phyloP scores from a whole-genome alignment of 2,113 vertebrate genomes.

The Etia nguti region DNA sequence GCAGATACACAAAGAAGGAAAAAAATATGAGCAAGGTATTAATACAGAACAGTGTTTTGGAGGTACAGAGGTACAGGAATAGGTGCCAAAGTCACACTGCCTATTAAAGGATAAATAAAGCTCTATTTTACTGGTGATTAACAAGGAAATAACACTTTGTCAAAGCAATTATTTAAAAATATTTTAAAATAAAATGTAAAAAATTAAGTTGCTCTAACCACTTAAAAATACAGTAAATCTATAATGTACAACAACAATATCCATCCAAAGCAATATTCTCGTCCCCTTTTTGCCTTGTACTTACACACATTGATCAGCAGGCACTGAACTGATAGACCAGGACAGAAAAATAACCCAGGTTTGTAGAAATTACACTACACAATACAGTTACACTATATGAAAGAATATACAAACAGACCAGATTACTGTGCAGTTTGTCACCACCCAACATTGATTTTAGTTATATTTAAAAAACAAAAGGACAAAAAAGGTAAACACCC shows the following conservation, averaged over 20 bases:
- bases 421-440: background rate
- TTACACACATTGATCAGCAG: background rate
- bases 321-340: background rate
- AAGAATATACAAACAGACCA: background rate
- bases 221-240: background rate
- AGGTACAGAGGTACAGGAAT: background rate
- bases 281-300: background rate
- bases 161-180: background rate
- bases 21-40: background rate
- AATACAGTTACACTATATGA: background rate
- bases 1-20: conserved; percentile 61
- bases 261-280: background rate
- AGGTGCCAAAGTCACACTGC: background rate
- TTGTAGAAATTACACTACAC: background rate
- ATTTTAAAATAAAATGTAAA: background rate
- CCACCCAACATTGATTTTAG: background rate
- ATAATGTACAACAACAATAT: background rate
- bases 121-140: background rate
- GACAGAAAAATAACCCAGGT: background rate
- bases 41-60: background rate
- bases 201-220: background rate
- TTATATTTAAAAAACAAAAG: background rate
- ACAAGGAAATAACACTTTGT: background rate
- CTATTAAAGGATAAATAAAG: background rate
- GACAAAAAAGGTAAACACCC: background rate